Evolutionary conservation across 2,797 vertebrate genomes (phyloP).

Genomic region (Otolemur crassicaudatus): DNA sequence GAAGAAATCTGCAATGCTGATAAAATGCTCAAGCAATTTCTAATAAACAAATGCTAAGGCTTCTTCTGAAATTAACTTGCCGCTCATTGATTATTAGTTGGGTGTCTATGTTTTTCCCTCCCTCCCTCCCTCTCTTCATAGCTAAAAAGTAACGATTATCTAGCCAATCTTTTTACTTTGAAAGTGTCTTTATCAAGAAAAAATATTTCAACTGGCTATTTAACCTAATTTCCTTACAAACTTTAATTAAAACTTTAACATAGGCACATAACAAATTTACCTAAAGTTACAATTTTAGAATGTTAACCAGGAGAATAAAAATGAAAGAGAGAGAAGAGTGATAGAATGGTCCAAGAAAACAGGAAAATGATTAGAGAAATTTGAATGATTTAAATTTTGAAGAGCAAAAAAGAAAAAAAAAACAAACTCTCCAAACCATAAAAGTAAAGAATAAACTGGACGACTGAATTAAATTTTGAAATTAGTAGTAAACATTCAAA

Average conservation of each 20-base stretch:
- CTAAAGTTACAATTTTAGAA: background rate
- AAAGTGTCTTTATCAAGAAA: background rate
- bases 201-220: background rate
- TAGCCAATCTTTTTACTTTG: background rate
- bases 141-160: background rate
- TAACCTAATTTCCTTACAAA: background rate
- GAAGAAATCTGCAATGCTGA: background rate
- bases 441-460: background rate
- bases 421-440: background rate
- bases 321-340: background rate
- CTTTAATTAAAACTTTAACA: slow-evolving; percentile 45
- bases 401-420: background rate
- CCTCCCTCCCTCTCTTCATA: background rate
- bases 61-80: background rate
- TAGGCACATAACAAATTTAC: background rate
- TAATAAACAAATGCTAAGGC: background rate
- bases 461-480: slow-evolving; percentile 30
- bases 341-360: background rate
- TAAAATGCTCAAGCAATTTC: slow-evolving; percentile 16
- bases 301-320: background rate
- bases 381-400: background rate
- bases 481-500: background rate
- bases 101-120: background rate
- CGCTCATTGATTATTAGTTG: background rate
- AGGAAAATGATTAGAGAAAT: background rate